Conservation (phyloP, 2,113 vertebrate species). For the Dicerorhinus sumatrensis region DNA sequence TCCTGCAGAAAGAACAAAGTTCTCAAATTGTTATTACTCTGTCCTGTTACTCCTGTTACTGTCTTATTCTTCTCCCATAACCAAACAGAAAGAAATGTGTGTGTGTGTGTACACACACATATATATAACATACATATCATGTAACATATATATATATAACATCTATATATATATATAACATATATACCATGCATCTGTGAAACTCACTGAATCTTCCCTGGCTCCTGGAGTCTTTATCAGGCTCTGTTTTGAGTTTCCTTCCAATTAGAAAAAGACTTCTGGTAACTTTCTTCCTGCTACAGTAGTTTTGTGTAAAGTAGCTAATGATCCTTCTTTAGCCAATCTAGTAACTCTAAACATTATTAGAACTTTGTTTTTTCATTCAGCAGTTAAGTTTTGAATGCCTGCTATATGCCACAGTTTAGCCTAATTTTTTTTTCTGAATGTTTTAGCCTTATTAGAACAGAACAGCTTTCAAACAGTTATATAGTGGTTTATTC, state of each 20-base stretch:
- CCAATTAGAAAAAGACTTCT: background rate
- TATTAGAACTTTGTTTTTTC: background rate
- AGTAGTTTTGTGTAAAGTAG: background rate
- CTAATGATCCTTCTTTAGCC: background rate
- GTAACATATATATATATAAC: background rate
- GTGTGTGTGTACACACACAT: background rate
- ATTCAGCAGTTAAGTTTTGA: background rate
- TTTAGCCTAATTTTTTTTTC: background rate
- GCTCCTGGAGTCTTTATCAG: background rate
- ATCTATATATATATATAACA: too few relatives aligned
- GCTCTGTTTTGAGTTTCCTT: background rate
- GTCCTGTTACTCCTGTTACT: background rate
- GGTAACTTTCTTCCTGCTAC: background rate
- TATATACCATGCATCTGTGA: background rate
- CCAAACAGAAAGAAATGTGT: background rate
- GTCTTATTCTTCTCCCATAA: background rate
- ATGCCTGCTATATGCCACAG: background rate
- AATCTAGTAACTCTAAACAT: background rate
- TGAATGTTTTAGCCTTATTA: slow-evolving; percentile 34
- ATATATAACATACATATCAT: too few relatives aligned
- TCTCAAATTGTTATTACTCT: background rate
- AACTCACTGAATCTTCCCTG: background rate
- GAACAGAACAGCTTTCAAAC: slow-evolving; percentile 10
- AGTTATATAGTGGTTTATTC: background rate
- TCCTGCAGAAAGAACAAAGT: background rate